Evolutionary conservation across 1,140 invertebrate genomes (phyloP).

Genomic region (Drosophila seguyi): DNA sequence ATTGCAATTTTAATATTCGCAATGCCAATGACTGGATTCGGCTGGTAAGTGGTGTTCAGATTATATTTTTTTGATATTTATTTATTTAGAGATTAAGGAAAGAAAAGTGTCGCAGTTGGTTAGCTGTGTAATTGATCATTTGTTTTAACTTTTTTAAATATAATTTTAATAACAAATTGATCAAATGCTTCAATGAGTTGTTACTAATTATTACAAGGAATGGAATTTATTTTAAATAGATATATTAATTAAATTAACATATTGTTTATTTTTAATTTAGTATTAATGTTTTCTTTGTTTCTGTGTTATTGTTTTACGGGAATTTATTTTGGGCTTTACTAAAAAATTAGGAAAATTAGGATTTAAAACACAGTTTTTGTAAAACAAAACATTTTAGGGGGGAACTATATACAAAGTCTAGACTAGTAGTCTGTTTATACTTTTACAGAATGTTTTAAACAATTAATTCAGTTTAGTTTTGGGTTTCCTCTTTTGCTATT

Average conservation of each 20-base stretch:
- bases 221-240: no score
- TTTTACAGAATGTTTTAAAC: not conserved
- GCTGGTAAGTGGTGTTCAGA: conserved; percentile 69
- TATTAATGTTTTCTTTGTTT: not conserved
- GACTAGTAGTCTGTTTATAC: not conserved
- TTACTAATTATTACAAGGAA: not conserved
- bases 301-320: not conserved
- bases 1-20: conserved; percentile 84
- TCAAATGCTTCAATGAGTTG: no score
- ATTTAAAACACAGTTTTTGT: not conserved
- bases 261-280: not conserved
- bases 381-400: no score
- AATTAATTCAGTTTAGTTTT: no score
- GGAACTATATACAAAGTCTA: not conserved
- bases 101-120: not conserved
- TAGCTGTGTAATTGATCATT: not conserved
- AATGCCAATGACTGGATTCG: conserved; percentile 85
- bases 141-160: not conserved
- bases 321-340: not conserved
- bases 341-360: not conserved
- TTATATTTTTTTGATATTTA: no score
- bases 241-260: not conserved
- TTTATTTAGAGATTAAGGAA: not conserved
- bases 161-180: no score
- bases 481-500: not conserved